phyloP scores from a whole-genome alignment of 2,113 vertebrate species.

The Mionectes macconnelli region DNA sequence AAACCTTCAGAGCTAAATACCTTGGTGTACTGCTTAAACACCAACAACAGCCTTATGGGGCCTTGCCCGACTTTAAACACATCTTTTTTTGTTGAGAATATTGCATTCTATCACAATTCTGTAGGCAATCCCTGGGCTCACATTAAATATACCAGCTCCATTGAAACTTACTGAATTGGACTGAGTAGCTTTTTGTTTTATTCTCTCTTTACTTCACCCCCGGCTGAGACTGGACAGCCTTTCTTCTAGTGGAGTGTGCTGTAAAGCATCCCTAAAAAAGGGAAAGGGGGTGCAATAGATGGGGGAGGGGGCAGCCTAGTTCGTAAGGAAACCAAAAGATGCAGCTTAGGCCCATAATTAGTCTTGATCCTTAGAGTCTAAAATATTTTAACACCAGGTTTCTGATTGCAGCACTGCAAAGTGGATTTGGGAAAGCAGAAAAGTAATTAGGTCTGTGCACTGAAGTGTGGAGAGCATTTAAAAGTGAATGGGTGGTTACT shows the following conservation, averaged over 20 bases:
- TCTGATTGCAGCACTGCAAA: conserved; percentile 89
- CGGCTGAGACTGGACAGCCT: conserved; percentile 80
- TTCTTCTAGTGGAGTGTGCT: conserved; percentile 82
- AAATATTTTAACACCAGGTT: conserved; percentile 95
- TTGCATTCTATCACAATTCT: conserved; percentile 85
- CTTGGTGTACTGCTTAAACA: conserved; percentile 86
- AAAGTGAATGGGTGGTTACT: conserved; percentile 96
- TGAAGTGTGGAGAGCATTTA: conserved; percentile 96
- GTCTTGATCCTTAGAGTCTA: conserved; percentile 92
- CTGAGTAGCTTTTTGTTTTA: conserved; percentile 87
- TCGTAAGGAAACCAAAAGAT: conserved; percentile 80
- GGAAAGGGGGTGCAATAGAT: conserved; percentile 43
- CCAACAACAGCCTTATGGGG: conserved; percentile 90
- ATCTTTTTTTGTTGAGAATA: conserved; percentile 86
- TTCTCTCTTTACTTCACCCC: conserved; percentile 82
- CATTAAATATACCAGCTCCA: conserved; percentile 83
- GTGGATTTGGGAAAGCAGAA: conserved; percentile 91
- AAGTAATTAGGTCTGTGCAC: conserved; percentile 96
- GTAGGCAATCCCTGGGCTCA: conserved; percentile 81
- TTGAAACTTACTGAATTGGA: conserved; percentile 87
- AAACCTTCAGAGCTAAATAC: conserved; percentile 86
- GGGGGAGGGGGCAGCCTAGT: background rate
- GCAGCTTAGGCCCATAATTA: conserved; percentile 95
- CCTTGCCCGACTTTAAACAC: conserved; percentile 85
- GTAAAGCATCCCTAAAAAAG: conserved; percentile 79